These are phyloP conservation scores for Eucidaris tribuloides DNA, from an alignment of 35 echinoderm and acorn worm genomes.

Conservation along the genomic window DNA sequence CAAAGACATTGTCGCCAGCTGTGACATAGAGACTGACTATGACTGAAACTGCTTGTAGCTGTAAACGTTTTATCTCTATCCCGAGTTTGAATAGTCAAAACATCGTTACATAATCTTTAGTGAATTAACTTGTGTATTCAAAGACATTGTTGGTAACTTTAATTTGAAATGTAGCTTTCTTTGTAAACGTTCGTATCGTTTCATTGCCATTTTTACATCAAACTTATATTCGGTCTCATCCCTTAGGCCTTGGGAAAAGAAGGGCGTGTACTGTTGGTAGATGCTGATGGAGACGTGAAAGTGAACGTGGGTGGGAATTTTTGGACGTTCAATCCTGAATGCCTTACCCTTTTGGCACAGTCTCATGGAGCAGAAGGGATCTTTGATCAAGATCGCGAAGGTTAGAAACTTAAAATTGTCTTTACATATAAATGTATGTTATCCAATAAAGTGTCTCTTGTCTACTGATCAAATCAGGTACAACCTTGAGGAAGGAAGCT, in stretches of 20 bases:
- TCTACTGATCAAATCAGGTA: no score
- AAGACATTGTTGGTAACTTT: neutral
- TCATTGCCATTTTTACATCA: neutral
- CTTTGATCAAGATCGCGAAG: neutral
- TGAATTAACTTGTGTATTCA: neutral
- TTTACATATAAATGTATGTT: no score
- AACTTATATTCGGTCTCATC: neutral
- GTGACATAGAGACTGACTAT: no score
- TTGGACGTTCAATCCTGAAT: conserved; percentile 52
- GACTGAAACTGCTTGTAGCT: no score
- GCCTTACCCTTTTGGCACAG: conserved; percentile 13
- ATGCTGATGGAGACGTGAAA: conserved; percentile 61
- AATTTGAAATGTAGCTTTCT: neutral
- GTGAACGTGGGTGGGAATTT: conserved; percentile 25
- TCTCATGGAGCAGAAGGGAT: neutral
- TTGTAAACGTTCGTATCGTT: neutral
- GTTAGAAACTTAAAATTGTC: no score
- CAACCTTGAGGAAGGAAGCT: no score
- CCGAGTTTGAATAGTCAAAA: neutral
- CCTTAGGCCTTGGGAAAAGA: conserved; percentile 33
- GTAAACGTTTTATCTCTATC: neutral
- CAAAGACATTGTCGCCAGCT: no score
- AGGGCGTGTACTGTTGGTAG: conserved; percentile 33
- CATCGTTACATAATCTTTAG: neutral
- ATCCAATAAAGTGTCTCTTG: no score